phyloP scores from a whole-genome alignment of 2,888 invertebrate genomes.

The Ferrisia virgata region DNA sequence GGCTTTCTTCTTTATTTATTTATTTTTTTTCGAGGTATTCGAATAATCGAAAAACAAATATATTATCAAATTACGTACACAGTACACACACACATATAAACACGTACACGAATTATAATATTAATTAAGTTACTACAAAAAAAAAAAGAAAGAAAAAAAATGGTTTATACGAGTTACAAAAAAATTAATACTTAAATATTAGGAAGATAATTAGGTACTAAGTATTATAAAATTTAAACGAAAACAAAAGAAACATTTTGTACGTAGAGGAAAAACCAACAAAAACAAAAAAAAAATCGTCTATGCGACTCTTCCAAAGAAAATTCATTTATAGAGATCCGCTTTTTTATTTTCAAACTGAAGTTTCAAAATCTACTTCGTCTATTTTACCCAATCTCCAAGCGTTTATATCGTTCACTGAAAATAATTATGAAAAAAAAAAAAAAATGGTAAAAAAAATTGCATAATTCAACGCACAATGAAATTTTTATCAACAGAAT shows the following conservation, averaged over 20 bases:
- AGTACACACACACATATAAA: neutral
- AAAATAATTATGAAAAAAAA: conserved; percentile 29
- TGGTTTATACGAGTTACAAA: conserved; percentile 4
- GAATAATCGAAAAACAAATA: neutral
- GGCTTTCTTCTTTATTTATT: neutral
- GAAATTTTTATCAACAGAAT: neutral
- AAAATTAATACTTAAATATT: neutral
- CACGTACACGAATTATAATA: too few species aligned
- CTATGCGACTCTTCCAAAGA: neutral
- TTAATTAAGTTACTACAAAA: neutral
- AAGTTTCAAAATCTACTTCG: conserved; percentile 77
- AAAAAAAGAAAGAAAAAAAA: neutral
- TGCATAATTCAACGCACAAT: neutral
- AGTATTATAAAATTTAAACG: neutral
- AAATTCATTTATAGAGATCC: neutral
- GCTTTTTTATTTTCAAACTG: conserved; percentile 60
- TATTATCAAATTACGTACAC: neutral
- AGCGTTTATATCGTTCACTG: conserved; percentile 72
- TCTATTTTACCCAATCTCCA: conserved; percentile 78
- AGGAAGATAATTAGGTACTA: neutral
- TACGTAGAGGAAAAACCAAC: neutral
- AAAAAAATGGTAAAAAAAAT: conserved; percentile 22
- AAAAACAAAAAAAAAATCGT: neutral
- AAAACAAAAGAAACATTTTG: neutral
- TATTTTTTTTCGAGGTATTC: neutral